Conservation (phyloP, 2,113 vertebrate species). For the Malurus elegans region DNA sequence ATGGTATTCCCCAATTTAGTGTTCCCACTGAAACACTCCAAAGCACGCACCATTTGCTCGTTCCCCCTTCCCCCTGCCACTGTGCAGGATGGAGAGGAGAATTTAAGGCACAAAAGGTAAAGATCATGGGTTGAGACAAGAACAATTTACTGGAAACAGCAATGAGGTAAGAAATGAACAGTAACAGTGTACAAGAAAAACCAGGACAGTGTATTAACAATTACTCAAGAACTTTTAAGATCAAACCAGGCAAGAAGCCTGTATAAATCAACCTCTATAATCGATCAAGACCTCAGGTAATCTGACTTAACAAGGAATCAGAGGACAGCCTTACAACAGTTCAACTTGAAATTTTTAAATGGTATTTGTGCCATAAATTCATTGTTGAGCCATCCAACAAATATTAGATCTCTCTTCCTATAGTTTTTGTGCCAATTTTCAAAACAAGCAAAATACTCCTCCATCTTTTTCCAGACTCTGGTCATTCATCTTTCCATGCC, state of each 20-base stretch:
- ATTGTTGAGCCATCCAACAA: not conserved
- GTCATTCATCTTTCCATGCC: not conserved
- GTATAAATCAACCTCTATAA: not conserved
- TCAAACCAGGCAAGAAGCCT: not conserved
- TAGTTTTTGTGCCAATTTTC: not conserved
- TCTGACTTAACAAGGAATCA: not conserved
- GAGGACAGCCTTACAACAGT: not conserved
- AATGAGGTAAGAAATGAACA: not conserved
- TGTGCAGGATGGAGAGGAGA: not conserved
- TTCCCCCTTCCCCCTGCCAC: not conserved
- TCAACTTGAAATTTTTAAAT: not conserved
- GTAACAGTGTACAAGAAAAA: not conserved
- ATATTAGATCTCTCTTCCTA: not conserved
- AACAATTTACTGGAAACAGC: not conserved
- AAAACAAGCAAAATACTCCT: not conserved
- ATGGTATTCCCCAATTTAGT: not conserved
- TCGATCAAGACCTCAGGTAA: not conserved
- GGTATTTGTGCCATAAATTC: not conserved
- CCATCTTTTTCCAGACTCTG: not conserved
- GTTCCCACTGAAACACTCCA: not conserved
- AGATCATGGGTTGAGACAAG: not conserved
- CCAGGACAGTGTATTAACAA: not conserved
- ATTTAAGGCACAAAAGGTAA: not conserved
- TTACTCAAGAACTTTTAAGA: not conserved
- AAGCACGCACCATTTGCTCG: accelerated